Evolutionary conservation across 2,888 invertebrate genomes (phyloP).

Genomic region (Alitta virens): DNA sequence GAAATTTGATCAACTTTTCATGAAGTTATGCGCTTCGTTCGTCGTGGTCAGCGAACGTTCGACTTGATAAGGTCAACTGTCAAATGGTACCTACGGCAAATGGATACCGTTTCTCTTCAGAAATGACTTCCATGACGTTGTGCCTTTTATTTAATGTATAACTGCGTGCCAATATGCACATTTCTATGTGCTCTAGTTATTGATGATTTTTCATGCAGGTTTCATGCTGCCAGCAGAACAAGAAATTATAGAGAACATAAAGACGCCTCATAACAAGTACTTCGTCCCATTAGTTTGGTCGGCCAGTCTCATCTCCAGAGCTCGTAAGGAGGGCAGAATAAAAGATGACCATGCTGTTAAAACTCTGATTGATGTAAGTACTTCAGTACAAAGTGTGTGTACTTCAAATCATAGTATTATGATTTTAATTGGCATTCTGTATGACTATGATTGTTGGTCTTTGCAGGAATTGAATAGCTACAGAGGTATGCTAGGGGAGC

Average conservation of each 20-base stretch:
- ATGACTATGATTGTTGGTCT: no score
- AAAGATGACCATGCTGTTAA: conserved; percentile 84
- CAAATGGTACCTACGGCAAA: no score
- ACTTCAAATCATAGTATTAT: no score
- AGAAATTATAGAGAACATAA: conserved; percentile 63
- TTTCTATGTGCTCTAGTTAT: neutral
- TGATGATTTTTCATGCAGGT: conserved; percentile 54
- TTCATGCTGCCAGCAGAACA: conserved; percentile 65
- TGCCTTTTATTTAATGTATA: no score
- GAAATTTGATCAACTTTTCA: no score
- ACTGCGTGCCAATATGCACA: no score
- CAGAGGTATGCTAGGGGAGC: conserved; percentile 57
- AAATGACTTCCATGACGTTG: no score
- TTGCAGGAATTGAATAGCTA: conserved; percentile 75
- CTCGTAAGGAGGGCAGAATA: conserved; percentile 61
- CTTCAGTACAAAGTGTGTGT: neutral
- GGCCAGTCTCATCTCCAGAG: conserved; percentile 63
- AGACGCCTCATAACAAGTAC: conserved; percentile 67
- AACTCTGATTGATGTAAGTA: conserved; percentile 71
- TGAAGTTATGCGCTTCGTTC: no score
- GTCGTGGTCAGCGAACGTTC: no score
- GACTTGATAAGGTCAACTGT: no score
- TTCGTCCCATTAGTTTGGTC: conserved; percentile 70
- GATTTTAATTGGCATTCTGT: no score
- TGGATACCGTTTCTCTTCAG: no score